Evolutionary conservation across 2,888 invertebrate species (phyloP), one percentile per base, ranked within the genome.

Genomic region (Andrena marginata): DNA sequence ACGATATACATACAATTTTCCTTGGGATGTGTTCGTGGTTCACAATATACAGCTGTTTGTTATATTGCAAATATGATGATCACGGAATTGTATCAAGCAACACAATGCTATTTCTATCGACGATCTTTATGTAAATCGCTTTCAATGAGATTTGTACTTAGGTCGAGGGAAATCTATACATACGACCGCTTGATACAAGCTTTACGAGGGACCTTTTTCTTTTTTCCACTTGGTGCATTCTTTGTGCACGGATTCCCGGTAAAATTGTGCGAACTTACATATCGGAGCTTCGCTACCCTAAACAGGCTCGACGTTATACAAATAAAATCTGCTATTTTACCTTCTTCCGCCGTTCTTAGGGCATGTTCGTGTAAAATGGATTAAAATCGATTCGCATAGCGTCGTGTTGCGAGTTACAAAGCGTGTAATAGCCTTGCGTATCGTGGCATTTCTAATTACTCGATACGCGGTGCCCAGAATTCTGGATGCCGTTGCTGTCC

Each of bases 371-470:
- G 84, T 81, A 85, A 73, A 85, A 80, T 59, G 71, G 68, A 73
- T 42, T 70, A 82, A 74, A 48, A 65, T 72, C 60, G 51, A 70
- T 64, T 72, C 35, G 56, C 75, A 81, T 65, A 48, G 49, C 65
- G 67, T 65, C 74, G 83, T 74, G 74, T 84, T 75, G 64, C 65
- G 33, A 84, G 51, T 74, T 86, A 84, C 62, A 84, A 62, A 80
- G 85, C 85, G 82, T 75, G 78, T 80, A 81, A 85, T 85, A 85
- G 77, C 65, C 69, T 86, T 79, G 77, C 8, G 71, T 78, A 71
- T 77, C 89, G 90, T 87, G 89, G 89, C 87, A 82, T 88, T 85
- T 80, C 88, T 89, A 91, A 89, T 88, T 76, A 84, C 86, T 85
- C 70, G 85, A 84, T 87, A 79, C 87, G 77, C 84, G 83, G 16